A percentile compares a stretch with the other conserved stretches of the same genome.
These are phyloP conservation scores for Sparidentex hasta DNA, from an alignment of 2,797 vertebrate genomes.

Conservation along the genomic window DNA sequence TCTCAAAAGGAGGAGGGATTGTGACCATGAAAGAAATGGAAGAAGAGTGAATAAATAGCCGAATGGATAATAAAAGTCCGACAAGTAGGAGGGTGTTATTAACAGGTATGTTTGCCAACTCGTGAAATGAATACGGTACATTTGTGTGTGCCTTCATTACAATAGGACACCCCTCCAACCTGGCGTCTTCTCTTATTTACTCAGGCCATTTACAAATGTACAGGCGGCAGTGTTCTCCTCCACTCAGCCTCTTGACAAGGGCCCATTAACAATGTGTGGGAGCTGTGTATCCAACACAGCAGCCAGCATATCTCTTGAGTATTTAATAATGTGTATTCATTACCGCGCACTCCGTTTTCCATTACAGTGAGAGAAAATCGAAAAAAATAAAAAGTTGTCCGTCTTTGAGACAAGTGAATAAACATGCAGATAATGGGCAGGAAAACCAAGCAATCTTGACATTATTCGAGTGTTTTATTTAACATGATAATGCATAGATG, in stretches of 20 bases:
- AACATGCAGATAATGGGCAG: conserved; percentile 40
- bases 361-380: conserved; percentile 19
- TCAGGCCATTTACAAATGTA: conserved; percentile 34
- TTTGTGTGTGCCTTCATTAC: background rate
- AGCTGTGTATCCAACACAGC: conserved; percentile 33
- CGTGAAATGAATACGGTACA: conserved; percentile 1
- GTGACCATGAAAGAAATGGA: background rate
- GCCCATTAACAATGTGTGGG: conserved; percentile 58
- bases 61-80: background rate
- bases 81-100: background rate
- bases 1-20: background rate
- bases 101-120: background rate
- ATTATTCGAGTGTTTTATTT: background rate
- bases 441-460: background rate
- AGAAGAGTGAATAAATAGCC: conserved; percentile 5
- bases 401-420: conserved; percentile 43
- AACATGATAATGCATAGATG: background rate
- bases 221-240: conserved; percentile 23
- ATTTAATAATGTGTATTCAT: conserved; percentile 68
- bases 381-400: conserved; percentile 25
- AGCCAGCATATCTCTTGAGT: conserved; percentile 45
- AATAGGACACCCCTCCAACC: background rate
- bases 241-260: conserved; percentile 49
- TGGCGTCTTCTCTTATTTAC: conserved; percentile 29
- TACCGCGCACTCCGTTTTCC: conserved; percentile 49